Conservation (phyloP, 1,140 invertebrate species). For the Neuroterus valhalla region DNA sequence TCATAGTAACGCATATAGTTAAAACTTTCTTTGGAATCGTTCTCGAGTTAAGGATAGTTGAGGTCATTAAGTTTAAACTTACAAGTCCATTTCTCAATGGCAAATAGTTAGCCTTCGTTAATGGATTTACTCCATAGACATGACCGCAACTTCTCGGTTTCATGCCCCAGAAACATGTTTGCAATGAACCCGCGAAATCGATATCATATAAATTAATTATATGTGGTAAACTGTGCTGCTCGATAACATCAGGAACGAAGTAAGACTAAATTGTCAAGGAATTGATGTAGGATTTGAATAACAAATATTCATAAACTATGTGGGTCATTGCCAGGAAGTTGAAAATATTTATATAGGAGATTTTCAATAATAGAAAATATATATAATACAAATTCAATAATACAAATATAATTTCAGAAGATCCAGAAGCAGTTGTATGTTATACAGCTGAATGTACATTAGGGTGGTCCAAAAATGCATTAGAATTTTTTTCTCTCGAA, state of each 20-base stretch:
- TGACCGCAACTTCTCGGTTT: conserved; percentile 37
- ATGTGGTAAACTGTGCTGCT: conserved; percentile 46
- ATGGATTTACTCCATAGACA: not conserved
- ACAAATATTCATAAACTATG: not conserved
- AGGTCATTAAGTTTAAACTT: not conserved
- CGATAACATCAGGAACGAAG: conserved; percentile 41
- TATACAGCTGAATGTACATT: no score
- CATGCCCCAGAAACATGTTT: conserved; percentile 47
- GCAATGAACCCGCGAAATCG: conserved; percentile 52
- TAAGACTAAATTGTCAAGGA: conserved; percentile 2
- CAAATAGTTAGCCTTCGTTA: conserved; percentile 17
- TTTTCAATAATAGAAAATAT: no score
- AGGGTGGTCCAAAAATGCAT: no score
- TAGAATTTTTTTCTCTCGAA: no score
- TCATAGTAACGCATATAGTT: no score
- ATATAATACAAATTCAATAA: no score
- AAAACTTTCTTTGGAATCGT: no score
- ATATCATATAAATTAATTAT: conserved; percentile 57
- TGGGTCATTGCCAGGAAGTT: no score
- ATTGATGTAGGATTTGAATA: conserved; percentile 8
- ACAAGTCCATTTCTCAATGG: conserved; percentile 24
- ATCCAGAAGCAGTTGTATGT: no score
- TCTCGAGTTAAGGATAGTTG: not conserved
- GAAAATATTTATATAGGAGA: no score
- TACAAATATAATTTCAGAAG: no score